A percentile compares a stretch with the other conserved stretches of the same genome.
These are phyloP conservation scores for Talpa occidentalis DNA, from an alignment of 2,113 vertebrate genomes.

Conservation along the genomic window DNA sequence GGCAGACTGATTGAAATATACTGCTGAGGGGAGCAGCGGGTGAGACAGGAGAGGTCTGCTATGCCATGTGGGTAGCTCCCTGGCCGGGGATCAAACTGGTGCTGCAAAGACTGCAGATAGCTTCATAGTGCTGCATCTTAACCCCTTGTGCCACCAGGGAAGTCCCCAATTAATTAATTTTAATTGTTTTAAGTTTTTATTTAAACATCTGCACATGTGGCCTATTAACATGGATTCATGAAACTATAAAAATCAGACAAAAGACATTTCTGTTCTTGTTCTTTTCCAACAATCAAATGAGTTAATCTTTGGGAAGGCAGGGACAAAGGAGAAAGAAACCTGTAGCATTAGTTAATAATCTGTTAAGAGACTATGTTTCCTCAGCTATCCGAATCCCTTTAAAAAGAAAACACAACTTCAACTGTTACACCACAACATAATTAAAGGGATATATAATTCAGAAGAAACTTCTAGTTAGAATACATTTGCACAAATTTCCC, in stretches of 20 bases:
- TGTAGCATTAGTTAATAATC: neutral
- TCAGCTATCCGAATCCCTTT: neutral
- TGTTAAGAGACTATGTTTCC: neutral
- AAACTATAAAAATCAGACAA: neutral
- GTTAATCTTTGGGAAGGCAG: neutral
- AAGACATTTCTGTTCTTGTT: slow-evolving; percentile 21
- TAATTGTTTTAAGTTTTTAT: neutral
- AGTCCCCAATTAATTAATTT: neutral
- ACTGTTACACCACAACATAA: neutral
- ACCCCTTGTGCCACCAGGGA: no score
- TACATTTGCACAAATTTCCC: neutral
- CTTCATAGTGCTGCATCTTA: no score
- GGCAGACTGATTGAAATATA: no score
- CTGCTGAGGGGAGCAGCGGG: no score
- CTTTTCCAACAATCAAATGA: slow-evolving; percentile 17
- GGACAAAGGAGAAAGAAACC: neutral
- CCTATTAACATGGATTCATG: neutral
- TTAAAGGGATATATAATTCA: neutral
- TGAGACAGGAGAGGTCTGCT: no score
- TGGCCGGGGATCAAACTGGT: no score
- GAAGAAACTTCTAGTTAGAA: neutral
- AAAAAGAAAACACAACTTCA: neutral
- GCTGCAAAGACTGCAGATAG: no score
- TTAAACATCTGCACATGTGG: neutral
- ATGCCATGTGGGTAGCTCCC: no score